Percentiles rank a stretch among this genome's conserved stretches.
These are phyloP conservation scores for Lampris megalopsis DNA, from an alignment of 2,113 vertebrate species.

Conservation along the genomic window DNA sequence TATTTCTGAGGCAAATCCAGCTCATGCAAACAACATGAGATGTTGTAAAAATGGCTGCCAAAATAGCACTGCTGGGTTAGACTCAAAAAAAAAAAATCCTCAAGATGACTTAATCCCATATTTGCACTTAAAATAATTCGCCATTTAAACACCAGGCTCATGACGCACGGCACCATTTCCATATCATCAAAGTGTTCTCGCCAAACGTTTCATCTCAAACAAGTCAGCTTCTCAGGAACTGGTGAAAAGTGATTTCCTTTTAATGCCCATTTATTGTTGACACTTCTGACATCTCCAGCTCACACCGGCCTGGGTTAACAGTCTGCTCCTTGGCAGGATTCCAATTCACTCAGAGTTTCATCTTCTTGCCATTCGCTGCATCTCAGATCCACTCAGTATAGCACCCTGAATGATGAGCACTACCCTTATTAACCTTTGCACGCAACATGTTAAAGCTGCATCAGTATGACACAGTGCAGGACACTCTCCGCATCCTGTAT, in stretches of 20 bases:
- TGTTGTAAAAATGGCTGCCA: conserved; percentile 48
- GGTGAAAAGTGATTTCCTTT: conserved; percentile 15
- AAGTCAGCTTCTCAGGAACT: conserved; percentile 47
- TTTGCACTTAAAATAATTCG: conserved; percentile 77
- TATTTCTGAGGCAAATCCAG: conserved; percentile 65
- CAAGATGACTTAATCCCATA: conserved; percentile 65
- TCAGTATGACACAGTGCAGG: too few relatives aligned
- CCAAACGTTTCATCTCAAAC: conserved; percentile 65
- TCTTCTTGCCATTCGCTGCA: conserved; percentile 11
- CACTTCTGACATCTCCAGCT: conserved; percentile 5
- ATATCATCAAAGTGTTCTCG: conserved; percentile 71
- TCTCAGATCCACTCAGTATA: background rate
- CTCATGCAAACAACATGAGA: conserved; percentile 74
- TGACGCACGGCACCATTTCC: conserved; percentile 56
- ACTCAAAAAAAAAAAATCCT: conserved; percentile 57
- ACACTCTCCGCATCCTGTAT: too few relatives aligned
- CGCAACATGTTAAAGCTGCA: too few relatives aligned
- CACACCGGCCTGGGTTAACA: background rate
- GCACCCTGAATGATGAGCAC: background rate
- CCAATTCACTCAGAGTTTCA: conserved; percentile 5
- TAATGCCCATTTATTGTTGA: background rate
- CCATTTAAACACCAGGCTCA: conserved; percentile 67
- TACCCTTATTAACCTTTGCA: background rate
- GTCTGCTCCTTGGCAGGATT: background rate
- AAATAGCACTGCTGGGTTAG: conserved; percentile 50